These are phyloP conservation scores for Galeruca laticollis DNA, from an alignment of 2,888 invertebrate species.

Conservation along the genomic window DNA sequence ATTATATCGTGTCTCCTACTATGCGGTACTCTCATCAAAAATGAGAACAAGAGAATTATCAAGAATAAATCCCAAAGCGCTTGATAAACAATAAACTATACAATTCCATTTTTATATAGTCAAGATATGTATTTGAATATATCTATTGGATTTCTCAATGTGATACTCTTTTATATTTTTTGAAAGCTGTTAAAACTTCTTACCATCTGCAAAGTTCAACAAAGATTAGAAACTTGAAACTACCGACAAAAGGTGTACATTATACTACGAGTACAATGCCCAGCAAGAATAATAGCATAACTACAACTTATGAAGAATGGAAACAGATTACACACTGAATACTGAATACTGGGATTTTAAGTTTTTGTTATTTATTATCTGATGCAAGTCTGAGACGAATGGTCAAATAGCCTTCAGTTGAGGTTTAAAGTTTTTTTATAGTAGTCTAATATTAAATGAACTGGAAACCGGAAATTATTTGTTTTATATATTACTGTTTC, in stretches of 20 bases:
- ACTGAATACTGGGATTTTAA: neutral
- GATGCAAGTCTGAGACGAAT: neutral
- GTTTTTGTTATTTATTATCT: constrained; percentile 3
- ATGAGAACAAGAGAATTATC: no score
- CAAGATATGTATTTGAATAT: neutral
- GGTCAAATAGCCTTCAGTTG: neutral
- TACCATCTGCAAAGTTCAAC: neutral
- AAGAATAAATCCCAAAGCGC: neutral
- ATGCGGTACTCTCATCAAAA: no score
- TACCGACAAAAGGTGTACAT: constrained; percentile 11
- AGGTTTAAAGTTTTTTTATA: neutral
- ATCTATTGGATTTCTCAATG: neutral
- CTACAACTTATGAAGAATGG: neutral
- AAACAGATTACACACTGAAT: neutral
- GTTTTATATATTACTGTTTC: no score
- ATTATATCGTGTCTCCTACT: no score
- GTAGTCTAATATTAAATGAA: neutral
- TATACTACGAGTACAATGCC: neutral
- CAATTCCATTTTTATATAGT: neutral
- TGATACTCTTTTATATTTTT: neutral
- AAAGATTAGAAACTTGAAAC: constrained; percentile 11
- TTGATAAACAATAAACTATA: neutral
- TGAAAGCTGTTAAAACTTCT: neutral
- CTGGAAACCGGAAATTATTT: no score
- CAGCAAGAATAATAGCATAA: neutral